A percentile compares a stretch with the other conserved stretches of the same genome.
Conservation (phyloP, 2,113 vertebrate genomes). For the Oxygymnocypris stewartii region DNA sequence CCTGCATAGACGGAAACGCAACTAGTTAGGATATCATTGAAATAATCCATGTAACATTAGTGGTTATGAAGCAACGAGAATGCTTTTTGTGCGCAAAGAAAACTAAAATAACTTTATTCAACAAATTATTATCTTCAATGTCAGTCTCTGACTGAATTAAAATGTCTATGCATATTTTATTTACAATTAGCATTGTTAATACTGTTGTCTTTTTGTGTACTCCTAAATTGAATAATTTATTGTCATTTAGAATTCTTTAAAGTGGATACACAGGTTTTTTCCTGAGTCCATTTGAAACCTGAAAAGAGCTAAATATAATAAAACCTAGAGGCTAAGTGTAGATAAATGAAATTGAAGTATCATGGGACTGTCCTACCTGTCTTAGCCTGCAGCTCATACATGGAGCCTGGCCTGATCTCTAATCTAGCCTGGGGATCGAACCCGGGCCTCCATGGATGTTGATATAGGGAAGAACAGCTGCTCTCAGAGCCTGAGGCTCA, state of each 20-base stretch:
- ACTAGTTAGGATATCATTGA: too few relatives aligned
- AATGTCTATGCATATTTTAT: neutral
- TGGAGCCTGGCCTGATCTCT: slow-evolving; percentile 53
- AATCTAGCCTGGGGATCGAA: slow-evolving; percentile 55
- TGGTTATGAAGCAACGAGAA: too few relatives aligned
- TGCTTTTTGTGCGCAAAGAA: too few relatives aligned
- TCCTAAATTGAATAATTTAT: slow-evolving; percentile 25
- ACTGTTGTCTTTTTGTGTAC: neutral
- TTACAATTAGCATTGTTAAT: neutral
- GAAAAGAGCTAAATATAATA: slow-evolving; percentile 34
- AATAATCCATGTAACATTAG: too few relatives aligned
- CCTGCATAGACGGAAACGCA: too few relatives aligned
- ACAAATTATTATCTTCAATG: too few relatives aligned
- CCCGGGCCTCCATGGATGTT: slow-evolving; percentile 43
- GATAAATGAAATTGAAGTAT: slow-evolving; percentile 50
- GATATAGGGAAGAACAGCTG: slow-evolving; percentile 47
- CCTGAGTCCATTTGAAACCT: slow-evolving; percentile 1
- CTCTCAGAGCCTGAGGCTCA: slow-evolving; percentile 46
- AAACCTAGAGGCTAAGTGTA: slow-evolving; percentile 43
- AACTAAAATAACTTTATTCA: too few relatives aligned
- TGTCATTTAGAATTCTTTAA: neutral
- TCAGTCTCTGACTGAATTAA: neutral
- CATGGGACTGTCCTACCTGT: slow-evolving; percentile 45
- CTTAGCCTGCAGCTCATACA: slow-evolving; percentile 42
- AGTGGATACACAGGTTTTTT: neutral